Evolutionary conservation across 1,140 invertebrate species (phyloP).

Genomic region (Stegodyphus dumicola): DNA sequence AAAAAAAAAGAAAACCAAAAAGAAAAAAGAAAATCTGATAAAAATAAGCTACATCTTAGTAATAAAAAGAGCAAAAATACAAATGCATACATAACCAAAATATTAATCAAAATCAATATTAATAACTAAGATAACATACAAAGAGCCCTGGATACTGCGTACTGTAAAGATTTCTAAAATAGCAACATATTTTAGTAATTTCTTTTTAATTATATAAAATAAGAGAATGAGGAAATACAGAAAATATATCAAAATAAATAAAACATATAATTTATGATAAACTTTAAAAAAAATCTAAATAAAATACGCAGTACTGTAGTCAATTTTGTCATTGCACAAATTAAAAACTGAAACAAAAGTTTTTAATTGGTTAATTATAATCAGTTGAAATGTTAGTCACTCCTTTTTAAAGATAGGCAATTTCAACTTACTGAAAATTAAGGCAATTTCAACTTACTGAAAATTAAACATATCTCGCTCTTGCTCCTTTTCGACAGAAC

Average conservation of each 20-base stretch:
- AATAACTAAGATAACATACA: neutral
- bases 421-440: no score
- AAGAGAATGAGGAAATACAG: neutral
- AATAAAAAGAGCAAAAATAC: neutral
- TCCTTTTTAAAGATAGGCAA: no score
- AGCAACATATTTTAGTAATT: no score
- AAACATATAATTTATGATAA: conserved; percentile 62
- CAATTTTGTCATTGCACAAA: no score
- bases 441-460: no score
- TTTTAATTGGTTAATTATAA: no score
- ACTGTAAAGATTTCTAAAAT: neutral
- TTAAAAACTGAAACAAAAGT: no score
- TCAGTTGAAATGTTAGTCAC: no score
- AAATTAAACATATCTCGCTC: no score
- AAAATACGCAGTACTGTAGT: no score
- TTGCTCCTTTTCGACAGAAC: no score
- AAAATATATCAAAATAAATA: conserved; percentile 61
- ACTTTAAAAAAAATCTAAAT: no score
- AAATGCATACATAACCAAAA: neutral
- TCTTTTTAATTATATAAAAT: neutral
- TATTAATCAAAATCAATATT: neutral
- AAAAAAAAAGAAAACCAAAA: neutral
- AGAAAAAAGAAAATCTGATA: neutral
- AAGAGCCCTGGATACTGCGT: neutral
- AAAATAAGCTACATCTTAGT: neutral